These are phyloP conservation scores for Omphaloscelis lunosa DNA, from an alignment of 2,888 invertebrate genomes.

Conservation along the genomic window DNA sequence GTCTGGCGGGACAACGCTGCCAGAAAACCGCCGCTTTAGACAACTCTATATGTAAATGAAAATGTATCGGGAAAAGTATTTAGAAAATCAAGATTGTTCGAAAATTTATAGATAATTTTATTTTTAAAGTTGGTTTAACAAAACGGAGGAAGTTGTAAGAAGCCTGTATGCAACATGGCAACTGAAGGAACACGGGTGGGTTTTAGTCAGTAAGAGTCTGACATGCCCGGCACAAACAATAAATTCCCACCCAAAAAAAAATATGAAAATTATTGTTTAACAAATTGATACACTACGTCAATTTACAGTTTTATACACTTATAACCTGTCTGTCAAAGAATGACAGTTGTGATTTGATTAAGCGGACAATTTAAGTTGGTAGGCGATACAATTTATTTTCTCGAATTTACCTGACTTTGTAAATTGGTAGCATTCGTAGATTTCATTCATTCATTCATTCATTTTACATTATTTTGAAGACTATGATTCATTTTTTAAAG, in stretches of 20 bases:
- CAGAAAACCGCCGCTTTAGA: conserved; percentile 38
- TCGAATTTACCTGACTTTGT: too few relatives aligned
- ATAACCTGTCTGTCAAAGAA: neutral
- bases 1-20: conserved; percentile 56
- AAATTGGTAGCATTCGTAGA: neutral
- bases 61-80: neutral
- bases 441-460: too few relatives aligned
- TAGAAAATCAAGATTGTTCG: neutral
- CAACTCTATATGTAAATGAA: conserved; percentile 28
- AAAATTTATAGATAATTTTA: neutral
- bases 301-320: neutral
- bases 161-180: too few relatives aligned
- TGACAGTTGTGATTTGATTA: neutral
- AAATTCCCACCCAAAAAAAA: too few relatives aligned
- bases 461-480: neutral
- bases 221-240: too few relatives aligned
- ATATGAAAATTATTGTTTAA: too few relatives aligned
- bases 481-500: too few relatives aligned
- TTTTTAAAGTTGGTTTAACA: too few relatives aligned
- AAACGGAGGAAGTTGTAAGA: neutral
- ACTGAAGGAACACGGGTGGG: too few relatives aligned
- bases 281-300: neutral
- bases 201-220: too few relatives aligned
- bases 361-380: neutral
- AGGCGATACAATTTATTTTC: too few relatives aligned